Base-by-base conservation (phyloP, 2,888 invertebrate species). In the Erynnis tages region DNA sequence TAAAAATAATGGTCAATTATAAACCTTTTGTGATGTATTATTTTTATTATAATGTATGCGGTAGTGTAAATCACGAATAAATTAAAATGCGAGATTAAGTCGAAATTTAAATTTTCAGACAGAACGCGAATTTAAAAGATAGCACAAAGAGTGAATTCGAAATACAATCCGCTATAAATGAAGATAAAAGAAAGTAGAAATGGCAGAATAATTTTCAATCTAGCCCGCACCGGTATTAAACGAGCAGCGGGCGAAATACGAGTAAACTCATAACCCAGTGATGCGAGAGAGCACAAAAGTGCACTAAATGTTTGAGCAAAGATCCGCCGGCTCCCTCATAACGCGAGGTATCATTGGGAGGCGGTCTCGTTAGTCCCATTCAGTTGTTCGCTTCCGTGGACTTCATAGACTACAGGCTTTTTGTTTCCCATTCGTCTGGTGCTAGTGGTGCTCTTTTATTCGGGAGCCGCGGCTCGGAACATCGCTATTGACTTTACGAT, bases 281-380 rank as follows among this genome's bases (percentile, higher is more conserved):
- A 50, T 43, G 35, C 43, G 50, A 44, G 34, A 44, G 50, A 43
- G 29, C 54, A 63, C 59, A 62, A 67, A 68, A 67, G 61, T 61
- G 54, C 55, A 50, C 60, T 61, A 64, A 67, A 69, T 64, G 63
- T 62, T 60, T 61, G 60, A 64, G 65, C 56, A 57, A 57, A 62
- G 66, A 65, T 69, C 63, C 65, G 55, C 54, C 23, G 38, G 11
- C 60, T 57, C 62, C 56, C 60, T 65, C 71, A 70, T 72, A 74
- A 73, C 67, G 65, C 62, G 59, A 61, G 58, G 66, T 68, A 67
- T 66, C 70, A 61, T 69, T 63, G 65, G 66, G 67, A 59, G 66
- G 64, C 69, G 35, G 66, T 70, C 80, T 83, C 81, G 81, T 83
- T 83, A 82, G 76, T 56, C 66, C 71, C 72, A 83, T 83, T 81